These are phyloP conservation scores for Nymphalis urticae DNA, from an alignment of 2,888 invertebrate species.

Conservation along the genomic window DNA sequence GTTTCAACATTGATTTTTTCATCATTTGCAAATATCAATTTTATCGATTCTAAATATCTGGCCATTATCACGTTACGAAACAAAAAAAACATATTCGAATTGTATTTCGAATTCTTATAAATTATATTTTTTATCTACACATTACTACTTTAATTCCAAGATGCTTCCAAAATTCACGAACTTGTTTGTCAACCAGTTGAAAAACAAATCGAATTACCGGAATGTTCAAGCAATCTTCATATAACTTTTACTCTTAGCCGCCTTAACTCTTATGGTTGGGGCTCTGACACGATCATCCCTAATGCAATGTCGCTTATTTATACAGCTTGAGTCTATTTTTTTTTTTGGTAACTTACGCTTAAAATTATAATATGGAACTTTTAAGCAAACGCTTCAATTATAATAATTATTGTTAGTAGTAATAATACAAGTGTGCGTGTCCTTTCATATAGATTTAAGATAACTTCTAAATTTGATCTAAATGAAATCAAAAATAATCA, in stretches of 20 bases:
- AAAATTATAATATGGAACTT: constrained; percentile 12
- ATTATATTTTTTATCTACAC: neutral
- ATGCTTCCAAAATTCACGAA: constrained; percentile 8
- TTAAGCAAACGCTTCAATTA: neutral
- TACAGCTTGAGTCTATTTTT: constrained; percentile 13
- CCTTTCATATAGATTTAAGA: no score
- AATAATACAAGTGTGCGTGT: no score
- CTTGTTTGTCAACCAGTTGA: constrained; percentile 14
- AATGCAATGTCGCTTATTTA: constrained; percentile 21
- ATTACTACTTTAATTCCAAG: neutral
- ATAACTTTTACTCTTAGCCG: constrained; percentile 32
- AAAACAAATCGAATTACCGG: constrained; percentile 18
- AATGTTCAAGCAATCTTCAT: constrained; percentile 35
- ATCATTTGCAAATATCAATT: no score
- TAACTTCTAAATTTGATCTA: no score
- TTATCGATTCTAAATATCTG: no score
- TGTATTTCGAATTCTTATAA: no score
- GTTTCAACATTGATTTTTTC: no score
- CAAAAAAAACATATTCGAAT: no score
- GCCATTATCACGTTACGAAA: no score
- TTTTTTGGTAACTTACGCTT: constrained; percentile 12
- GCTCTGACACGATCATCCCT: constrained; percentile 16
- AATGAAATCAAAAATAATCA: no score
- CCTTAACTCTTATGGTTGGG: constrained; percentile 20
- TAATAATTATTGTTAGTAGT: neutral